phyloP scores from a whole-genome alignment of 2,113 vertebrate species.

The Poeciliopsis retropinna region DNA sequence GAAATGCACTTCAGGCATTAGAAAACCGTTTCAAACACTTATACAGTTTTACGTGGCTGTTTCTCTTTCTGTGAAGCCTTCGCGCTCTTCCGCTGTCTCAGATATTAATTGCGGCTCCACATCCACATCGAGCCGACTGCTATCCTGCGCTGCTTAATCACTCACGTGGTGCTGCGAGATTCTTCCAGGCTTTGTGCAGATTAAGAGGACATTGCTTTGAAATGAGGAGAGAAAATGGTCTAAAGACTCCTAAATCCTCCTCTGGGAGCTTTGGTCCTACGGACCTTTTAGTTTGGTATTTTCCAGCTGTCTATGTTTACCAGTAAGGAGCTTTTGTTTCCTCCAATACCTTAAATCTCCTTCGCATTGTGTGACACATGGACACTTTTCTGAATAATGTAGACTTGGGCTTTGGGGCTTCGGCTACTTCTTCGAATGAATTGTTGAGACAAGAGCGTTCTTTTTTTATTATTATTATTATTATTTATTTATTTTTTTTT shows the following conservation, averaged over 20 bases:
- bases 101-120: constrained; percentile 42
- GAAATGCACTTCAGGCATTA: background rate
- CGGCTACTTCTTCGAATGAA: constrained; percentile 13
- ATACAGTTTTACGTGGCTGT: background rate
- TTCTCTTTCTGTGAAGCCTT: background rate
- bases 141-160: constrained; percentile 51
- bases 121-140: constrained; percentile 22
- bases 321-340: background rate
- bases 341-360: background rate
- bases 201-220: constrained; percentile 60
- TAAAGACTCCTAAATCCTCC: constrained; percentile 48
- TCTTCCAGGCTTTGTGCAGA: constrained; percentile 60
- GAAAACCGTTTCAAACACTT: background rate
- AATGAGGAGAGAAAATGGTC: constrained; percentile 47
- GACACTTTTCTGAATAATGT: constrained; percentile 12
- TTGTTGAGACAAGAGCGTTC: constrained; percentile 1
- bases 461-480: too few relatives aligned
- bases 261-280: constrained; percentile 12
- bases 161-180: constrained; percentile 43
- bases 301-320: constrained; percentile 33
- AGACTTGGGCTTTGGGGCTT: constrained; percentile 15
- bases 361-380: background rate
- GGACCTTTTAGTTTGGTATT: constrained; percentile 34
- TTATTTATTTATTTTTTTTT: background rate
- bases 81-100: constrained; percentile 23